Evolutionary conservation across 1,140 invertebrate genomes (phyloP), one percentile per base, ranked within the genome.

Genomic region (Neodiprion pinetum): DNA sequence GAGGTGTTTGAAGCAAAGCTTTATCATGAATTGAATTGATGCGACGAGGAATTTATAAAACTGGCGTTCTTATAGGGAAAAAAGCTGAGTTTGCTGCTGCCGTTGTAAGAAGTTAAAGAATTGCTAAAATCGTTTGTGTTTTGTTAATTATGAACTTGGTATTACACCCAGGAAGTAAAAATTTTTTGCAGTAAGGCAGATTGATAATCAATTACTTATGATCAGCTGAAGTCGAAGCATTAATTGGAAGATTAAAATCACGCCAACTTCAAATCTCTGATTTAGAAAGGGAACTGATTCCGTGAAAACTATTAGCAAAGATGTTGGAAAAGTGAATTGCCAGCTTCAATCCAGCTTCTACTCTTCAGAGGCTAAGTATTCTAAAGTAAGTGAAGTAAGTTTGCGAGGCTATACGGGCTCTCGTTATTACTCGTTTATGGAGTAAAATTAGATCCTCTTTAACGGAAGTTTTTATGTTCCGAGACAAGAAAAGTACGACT

Each of bases 31-130:
- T 65, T 91, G 40, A 88, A 86, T 73, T 84, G 88, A 40, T 77
- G 93, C 2, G 90, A 92, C 80, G 91, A 93, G 78, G 92, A 93
- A 78, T 21, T 79, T 93, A 10, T 88, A 93, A 79, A 8, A 93
- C 95, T 67, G 93, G 93, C 68, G 93, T 96, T 75, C 84, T 96
- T 28, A 94, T 96, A 21, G 91, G 91, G 3, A 95, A 96, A 81
- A 96, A 96, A 86, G 92, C 94, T 50, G 94, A 95, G 83, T 86
- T 96, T 1, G 91, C 91, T 78, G 89, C 92, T n/a, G 89, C 91
- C 65, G 81, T 96, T 21, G 88, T 87, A 65, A 91, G 94, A 80
- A 89, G 85, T 75, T 91, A 94, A 78, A 84, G 93, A 84, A 88
- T 89, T 78, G 89, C 91, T 92, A 82, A 82, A 81, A 79, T 61